A percentile compares a stretch with the other conserved stretches of the same genome.
These are phyloP conservation scores for Papilio aristodemus DNA, from an alignment of 1,140 invertebrate species.

Conservation along the genomic window DNA sequence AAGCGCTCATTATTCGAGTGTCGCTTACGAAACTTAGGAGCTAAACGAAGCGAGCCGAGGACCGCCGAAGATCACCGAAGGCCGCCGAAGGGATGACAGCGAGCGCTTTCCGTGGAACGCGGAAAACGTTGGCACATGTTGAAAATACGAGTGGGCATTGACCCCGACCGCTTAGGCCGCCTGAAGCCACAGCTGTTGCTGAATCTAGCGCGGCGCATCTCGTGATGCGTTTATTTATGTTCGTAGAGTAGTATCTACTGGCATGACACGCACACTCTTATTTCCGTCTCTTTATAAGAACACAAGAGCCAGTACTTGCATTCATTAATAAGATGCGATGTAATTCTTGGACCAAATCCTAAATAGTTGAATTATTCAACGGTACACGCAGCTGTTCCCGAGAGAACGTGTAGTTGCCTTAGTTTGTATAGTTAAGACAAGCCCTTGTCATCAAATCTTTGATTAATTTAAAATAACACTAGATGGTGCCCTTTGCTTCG, in stretches of 20 bases:
- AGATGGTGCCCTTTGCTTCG: no score
- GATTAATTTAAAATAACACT: no score
- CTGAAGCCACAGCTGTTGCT: conserved; percentile 73
- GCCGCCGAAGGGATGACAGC: conserved; percentile 72
- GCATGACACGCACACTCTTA: conserved; percentile 27
- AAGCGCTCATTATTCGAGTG: conserved; percentile 44
- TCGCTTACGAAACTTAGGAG: conserved; percentile 37
- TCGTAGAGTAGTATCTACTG: conserved; percentile 50
- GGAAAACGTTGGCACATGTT: conserved; percentile 79
- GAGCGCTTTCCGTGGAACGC: conserved; percentile 75
- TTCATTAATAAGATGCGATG: background rate
- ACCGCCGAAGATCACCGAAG: conserved; percentile 62
- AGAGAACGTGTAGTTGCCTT: background rate
- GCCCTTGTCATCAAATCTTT: no score
- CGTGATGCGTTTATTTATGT: conserved; percentile 67
- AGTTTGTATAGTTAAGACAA: background rate
- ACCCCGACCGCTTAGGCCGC: conserved; percentile 70
- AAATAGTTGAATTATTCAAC: background rate
- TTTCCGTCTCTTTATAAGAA: conserved; percentile 10
- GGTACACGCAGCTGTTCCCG: background rate
- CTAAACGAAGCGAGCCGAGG: conserved; percentile 41
- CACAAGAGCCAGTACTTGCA: background rate
- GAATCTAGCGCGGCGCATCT: conserved; percentile 71
- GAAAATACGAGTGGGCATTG: conserved; percentile 78
- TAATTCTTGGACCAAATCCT: background rate